These are phyloP conservation scores for Phoebastria nigripes DNA, from an alignment of 2,797 vertebrate genomes.

Conservation along the genomic window DNA sequence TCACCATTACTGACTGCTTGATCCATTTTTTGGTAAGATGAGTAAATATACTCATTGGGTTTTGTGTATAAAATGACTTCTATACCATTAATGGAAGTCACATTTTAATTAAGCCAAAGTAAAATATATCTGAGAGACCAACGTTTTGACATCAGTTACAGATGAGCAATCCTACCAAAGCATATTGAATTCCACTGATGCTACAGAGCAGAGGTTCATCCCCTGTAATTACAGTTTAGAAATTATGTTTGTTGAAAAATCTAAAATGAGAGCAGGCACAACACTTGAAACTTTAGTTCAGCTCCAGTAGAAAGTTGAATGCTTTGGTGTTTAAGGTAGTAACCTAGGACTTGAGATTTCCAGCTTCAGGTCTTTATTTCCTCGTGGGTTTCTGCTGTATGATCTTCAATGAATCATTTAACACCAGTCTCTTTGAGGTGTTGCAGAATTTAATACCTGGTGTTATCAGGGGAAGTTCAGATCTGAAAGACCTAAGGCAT, in stretches of 20 bases:
- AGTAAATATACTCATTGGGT: not conserved
- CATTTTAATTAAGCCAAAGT: constrained; percentile 33
- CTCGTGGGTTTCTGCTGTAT: not conserved
- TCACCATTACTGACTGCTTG: not conserved
- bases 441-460: not conserved
- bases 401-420: constrained; percentile 18
- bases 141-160: constrained; percentile 29
- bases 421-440: not conserved
- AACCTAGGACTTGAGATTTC: not conserved
- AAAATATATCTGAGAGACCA: constrained; percentile 5
- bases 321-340: not conserved
- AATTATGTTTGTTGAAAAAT: constrained; percentile 32
- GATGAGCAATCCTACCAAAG: constrained; percentile 16
- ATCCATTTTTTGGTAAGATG: not conserved
- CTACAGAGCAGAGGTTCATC: constrained; percentile 15
- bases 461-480: not conserved
- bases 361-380: not conserved
- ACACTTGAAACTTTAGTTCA: not conserved
- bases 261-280: not conserved
- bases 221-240: constrained; percentile 23
- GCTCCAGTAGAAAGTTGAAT: not conserved
- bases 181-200: constrained; percentile 24
- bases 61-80: not conserved
- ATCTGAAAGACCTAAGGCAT: not conserved
- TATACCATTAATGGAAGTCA: not conserved